These are phyloP conservation scores for Aleiodes sp. DNA, from an alignment of 1,140 invertebrate genomes.

Conservation along the genomic window DNA sequence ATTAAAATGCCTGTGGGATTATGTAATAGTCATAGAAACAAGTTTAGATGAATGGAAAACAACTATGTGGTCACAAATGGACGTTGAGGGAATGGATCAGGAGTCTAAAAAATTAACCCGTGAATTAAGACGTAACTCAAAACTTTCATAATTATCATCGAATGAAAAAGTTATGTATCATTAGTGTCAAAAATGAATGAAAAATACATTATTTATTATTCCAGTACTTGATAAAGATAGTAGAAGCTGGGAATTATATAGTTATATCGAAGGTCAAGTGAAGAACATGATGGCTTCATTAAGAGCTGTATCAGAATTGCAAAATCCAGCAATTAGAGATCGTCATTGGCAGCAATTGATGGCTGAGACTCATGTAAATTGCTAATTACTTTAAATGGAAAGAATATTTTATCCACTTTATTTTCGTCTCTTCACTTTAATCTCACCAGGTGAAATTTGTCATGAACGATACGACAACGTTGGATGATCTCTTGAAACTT, in stretches of 20 bases:
- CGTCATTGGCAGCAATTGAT: slow-evolving; percentile 94
- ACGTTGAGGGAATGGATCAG: slow-evolving; percentile 93
- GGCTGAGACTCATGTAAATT: slow-evolving; percentile 83
- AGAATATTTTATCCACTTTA: not conserved
- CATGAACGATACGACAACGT: slow-evolving; percentile 80
- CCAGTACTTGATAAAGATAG: slow-evolving; percentile 86
- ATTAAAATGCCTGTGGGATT: slow-evolving; percentile 89
- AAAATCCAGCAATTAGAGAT: slow-evolving; percentile 92
- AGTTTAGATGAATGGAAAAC: slow-evolving; percentile 91
- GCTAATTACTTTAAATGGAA: not conserved
- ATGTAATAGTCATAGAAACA: slow-evolving; percentile 81
- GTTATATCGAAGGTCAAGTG: slow-evolving; percentile 76
- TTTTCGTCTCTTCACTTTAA: not conserved
- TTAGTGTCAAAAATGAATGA: not conserved
- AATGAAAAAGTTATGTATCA: not conserved
- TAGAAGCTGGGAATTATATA: slow-evolving; percentile 81
- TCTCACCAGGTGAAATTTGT: slow-evolving; percentile 63
- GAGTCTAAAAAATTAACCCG: slow-evolving; percentile 93
- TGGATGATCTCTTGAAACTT: slow-evolving; percentile 86
- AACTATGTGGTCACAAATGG: slow-evolving; percentile 91
- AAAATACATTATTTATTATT: slow-evolving; percentile 11
- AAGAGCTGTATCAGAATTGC: slow-evolving; percentile 89
- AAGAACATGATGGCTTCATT: slow-evolving; percentile 89
- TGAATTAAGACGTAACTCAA: slow-evolving; percentile 74
- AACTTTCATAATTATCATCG: no score